These are phyloP conservation scores for Entosphenus tridentatus DNA, from an alignment of 2,113 vertebrate species.

Conservation along the genomic window DNA sequence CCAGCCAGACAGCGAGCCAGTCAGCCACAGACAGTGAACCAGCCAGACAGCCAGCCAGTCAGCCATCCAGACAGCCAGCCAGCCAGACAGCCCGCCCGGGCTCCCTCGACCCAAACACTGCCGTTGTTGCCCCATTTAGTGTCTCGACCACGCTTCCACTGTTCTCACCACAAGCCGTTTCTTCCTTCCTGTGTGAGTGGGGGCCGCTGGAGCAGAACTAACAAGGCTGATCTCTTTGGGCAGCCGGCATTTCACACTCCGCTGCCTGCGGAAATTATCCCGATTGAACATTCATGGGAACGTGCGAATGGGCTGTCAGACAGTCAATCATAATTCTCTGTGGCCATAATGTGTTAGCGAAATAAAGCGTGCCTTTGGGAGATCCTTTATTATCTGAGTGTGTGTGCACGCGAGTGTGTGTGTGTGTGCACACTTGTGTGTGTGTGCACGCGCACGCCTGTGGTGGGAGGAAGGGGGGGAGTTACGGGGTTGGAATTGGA, in stretches of 20 bases:
- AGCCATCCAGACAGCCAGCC: too few species aligned
- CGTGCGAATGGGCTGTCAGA: conserved; percentile 1
- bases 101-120: too few species aligned
- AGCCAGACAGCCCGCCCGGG: too few species aligned
- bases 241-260: conserved; percentile 5
- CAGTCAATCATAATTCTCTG: conserved; percentile 3
- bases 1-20: too few species aligned
- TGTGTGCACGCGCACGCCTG: not conserved
- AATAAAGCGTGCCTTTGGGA: not conserved
- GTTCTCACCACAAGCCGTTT: too few species aligned
- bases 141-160: too few species aligned
- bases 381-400: not conserved
- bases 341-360: conserved; percentile 1
- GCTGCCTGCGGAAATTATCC: conserved; percentile 5
- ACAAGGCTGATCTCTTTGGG: conserved; percentile 6
- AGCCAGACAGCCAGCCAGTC: too few species aligned
- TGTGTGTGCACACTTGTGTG: not conserved
- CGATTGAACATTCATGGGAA: conserved; percentile 6
- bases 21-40: too few species aligned
- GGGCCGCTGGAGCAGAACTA: conserved; percentile 3
- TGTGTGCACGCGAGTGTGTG: not conserved
- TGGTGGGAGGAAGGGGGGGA: not conserved
- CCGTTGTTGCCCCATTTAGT: too few species aligned
- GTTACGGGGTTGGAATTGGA: not conserved
- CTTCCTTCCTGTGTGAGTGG: too few species aligned